A percentile compares a stretch with the other conserved stretches of the same genome.
Evolutionary conservation across 2,797 vertebrate genomes (phyloP).

Genomic region (Lycodopsis pacificus): DNA sequence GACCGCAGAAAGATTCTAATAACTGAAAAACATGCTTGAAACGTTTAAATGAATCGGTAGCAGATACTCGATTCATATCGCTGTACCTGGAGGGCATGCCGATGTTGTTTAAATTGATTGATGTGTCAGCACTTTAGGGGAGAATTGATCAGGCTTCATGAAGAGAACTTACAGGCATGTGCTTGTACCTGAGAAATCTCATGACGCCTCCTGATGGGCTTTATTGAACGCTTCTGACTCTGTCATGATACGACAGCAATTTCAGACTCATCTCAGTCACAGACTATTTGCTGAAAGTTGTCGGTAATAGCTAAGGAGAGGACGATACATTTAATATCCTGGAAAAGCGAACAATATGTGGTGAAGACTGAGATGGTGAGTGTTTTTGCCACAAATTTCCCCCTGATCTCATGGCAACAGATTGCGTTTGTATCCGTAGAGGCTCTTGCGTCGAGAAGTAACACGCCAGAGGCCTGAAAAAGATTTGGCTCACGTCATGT

Average conservation of each 20-base stretch:
- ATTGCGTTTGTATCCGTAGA: background rate
- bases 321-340: background rate
- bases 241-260: background rate
- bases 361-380: background rate
- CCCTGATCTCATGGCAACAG: background rate
- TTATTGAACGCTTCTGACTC: conserved; percentile 1
- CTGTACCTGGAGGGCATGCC: background rate
- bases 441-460: background rate
- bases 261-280: background rate
- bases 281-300: background rate
- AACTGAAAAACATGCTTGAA: background rate
- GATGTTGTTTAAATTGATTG: background rate
- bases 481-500: background rate
- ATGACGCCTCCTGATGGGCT: conserved; percentile 3
- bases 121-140: background rate
- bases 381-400: background rate
- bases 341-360: background rate
- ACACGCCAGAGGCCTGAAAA: background rate
- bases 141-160: conserved; percentile 1
- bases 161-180: background rate
- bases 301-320: background rate
- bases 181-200: conserved; percentile 14
- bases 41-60: background rate
- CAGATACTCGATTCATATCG: background rate
- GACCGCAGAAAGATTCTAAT: background rate